These are phyloP conservation scores for Papilio demoleus DNA, from an alignment of 2,888 invertebrate genomes.

Conservation along the genomic window DNA sequence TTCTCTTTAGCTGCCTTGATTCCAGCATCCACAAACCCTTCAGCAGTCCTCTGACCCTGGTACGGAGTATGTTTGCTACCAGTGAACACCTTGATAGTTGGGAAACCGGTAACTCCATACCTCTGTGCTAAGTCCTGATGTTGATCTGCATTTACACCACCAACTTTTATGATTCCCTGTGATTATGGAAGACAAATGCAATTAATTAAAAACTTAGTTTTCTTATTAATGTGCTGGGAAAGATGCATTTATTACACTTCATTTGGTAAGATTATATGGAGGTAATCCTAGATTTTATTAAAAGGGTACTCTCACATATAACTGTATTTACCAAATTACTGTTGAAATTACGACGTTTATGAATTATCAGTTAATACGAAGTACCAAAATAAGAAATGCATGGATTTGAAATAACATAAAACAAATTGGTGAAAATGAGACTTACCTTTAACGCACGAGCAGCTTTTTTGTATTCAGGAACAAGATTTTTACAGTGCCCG, in stretches of 20 bases:
- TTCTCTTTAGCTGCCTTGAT: constrained; percentile 90
- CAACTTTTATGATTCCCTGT: constrained; percentile 96
- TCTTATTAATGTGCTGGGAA: background rate
- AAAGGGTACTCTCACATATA: too few species aligned
- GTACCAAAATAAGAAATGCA: too few species aligned
- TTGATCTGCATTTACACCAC: constrained; percentile 96
- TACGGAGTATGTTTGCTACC: constrained; percentile 94
- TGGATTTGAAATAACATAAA: too few species aligned
- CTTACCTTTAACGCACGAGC: constrained; percentile 94
- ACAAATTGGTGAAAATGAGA: constrained; percentile 28
- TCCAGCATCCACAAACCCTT: constrained; percentile 92
- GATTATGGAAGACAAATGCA: constrained; percentile 46
- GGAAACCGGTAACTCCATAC: constrained; percentile 95
- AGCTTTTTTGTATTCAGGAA: constrained; percentile 96
- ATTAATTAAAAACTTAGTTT: too few species aligned
- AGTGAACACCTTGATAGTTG: constrained; percentile 97
- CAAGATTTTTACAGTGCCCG: constrained; percentile 94
- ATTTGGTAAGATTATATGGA: too few species aligned
- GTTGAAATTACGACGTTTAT: too few species aligned
- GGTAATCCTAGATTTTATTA: too few species aligned
- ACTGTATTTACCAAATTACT: too few species aligned
- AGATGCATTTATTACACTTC: background rate
- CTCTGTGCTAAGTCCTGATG: constrained; percentile 91
- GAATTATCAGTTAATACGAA: too few species aligned
- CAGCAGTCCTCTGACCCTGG: constrained; percentile 93